These are phyloP conservation scores for Erynnis tages DNA, from an alignment of 2,888 invertebrate species.

Conservation along the genomic window DNA sequence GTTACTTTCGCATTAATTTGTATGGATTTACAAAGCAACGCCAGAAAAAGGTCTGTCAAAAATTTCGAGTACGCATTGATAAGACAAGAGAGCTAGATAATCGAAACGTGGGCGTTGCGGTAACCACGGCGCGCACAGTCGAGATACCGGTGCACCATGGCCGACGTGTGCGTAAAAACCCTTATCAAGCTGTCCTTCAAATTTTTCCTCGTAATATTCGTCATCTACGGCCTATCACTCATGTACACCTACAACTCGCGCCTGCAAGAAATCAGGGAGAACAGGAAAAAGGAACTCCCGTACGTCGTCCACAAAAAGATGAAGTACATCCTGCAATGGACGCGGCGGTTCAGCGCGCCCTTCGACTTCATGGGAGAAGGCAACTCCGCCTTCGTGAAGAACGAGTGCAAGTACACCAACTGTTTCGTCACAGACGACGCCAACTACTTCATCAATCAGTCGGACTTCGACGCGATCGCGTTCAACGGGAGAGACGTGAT, in stretches of 20 bases:
- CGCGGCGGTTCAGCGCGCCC: slow-evolving; percentile 30
- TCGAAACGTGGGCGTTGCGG: too few relatives aligned
- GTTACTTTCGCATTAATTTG: too few relatives aligned
- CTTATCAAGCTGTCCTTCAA: neutral
- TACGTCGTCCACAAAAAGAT: slow-evolving; percentile 29
- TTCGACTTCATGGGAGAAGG: slow-evolving; percentile 34
- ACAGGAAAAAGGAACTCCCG: slow-evolving; percentile 28
- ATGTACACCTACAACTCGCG: slow-evolving; percentile 24
- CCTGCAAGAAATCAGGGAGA: slow-evolving; percentile 24
- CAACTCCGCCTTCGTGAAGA: slow-evolving; percentile 32
- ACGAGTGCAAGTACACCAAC: slow-evolving; percentile 35
- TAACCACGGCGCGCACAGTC: too few relatives aligned
- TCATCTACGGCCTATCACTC: slow-evolving; percentile 2
- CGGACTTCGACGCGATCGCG: slow-evolving; percentile 33
- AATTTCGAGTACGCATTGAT: too few relatives aligned
- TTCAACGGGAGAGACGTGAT: slow-evolving; percentile 35
- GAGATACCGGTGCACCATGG: neutral
- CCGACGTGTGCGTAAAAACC: neutral
- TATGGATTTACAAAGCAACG: too few relatives aligned
- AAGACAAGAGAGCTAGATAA: too few relatives aligned
- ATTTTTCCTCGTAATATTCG: neutral
- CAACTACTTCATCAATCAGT: slow-evolving; percentile 25
- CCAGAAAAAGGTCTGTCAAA: too few relatives aligned
- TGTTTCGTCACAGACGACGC: slow-evolving; percentile 37
- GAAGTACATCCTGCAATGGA: slow-evolving; percentile 35